phyloP scores from a whole-genome alignment of 1,140 invertebrate genomes.

The Atta cephalotes region DNA sequence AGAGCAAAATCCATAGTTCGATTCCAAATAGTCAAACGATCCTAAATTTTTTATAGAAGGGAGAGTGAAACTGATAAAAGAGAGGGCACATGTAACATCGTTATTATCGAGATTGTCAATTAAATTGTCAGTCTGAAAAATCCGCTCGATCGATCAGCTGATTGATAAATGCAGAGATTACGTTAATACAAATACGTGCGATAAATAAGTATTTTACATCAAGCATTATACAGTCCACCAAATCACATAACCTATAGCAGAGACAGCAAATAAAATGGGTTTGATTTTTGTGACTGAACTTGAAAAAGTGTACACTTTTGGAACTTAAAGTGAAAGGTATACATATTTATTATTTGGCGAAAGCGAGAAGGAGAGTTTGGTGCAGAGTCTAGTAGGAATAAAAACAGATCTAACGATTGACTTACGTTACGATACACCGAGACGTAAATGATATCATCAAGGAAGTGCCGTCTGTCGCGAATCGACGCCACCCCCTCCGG shows the following conservation, averaged over 20 bases:
- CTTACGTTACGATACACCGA: conserved; percentile 46
- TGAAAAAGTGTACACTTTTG: too few species aligned
- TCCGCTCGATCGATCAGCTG: too few species aligned
- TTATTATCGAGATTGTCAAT: not conserved
- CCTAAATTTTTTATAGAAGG: not conserved
- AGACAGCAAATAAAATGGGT: not conserved
- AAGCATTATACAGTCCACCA: too few species aligned
- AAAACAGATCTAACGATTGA: not conserved
- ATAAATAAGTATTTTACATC: not conserved
- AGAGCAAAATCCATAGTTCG: not conserved
- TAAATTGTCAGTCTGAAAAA: not conserved
- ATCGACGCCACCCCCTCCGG: not conserved
- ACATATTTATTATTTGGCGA: too few species aligned
- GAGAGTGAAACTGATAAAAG: not conserved
- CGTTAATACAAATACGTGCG: not conserved
- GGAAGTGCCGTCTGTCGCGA: not conserved
- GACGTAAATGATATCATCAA: not conserved
- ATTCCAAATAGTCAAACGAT: not conserved
- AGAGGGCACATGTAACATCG: too few species aligned
- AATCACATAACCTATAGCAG: conserved; percentile 62
- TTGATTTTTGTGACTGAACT: too few species aligned
- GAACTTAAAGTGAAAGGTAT: too few species aligned
- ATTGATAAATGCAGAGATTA: not conserved
- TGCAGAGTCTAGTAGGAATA: too few species aligned
- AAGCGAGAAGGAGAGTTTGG: too few species aligned